phyloP scores from a whole-genome alignment of 2,888 invertebrate genomes.

The Ectemnius cavifrons region DNA sequence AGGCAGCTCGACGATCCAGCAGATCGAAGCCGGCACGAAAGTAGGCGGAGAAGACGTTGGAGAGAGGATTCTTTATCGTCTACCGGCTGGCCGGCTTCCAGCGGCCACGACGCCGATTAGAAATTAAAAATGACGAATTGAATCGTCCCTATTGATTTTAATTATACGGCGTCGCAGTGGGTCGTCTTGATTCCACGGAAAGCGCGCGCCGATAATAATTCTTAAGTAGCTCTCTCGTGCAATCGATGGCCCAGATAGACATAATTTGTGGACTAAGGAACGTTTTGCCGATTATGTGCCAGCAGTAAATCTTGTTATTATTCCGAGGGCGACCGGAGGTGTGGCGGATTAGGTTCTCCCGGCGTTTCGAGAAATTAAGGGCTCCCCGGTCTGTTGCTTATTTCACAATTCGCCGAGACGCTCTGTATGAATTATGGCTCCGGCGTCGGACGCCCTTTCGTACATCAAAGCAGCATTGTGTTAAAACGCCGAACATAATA shows the following conservation, averaged over 20 bases:
- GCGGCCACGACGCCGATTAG: slow-evolving; percentile 30
- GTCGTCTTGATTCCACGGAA: not conserved
- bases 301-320: slow-evolving; percentile 26
- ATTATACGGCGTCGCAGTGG: slow-evolving; percentile 40
- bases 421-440: slow-evolving; percentile 39
- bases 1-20: not conserved
- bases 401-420: slow-evolving; percentile 31
- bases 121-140: slow-evolving; percentile 51
- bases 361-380: slow-evolving; percentile 30
- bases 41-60: slow-evolving; percentile 24
- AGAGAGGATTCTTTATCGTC: slow-evolving; percentile 37
- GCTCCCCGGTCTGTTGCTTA: slow-evolving; percentile 26
- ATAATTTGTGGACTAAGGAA: slow-evolving; percentile 42
- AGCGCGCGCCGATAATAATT: slow-evolving; percentile 19
- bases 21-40: slow-evolving; percentile 19
- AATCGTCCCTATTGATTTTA: slow-evolving; percentile 52
- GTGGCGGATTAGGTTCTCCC: slow-evolving; percentile 47
- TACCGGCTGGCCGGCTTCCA: slow-evolving; percentile 16
- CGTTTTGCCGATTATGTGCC: slow-evolving; percentile 27
- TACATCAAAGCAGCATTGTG: slow-evolving; percentile 9
- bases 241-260: slow-evolving; percentile 29
- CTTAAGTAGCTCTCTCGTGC: slow-evolving; percentile 17
- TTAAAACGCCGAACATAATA: slow-evolving; percentile 19
- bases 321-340: slow-evolving; percentile 37
- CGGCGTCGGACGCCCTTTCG: slow-evolving; percentile 33